Percentiles rank a stretch among this genome's conserved stretches.
phyloP scores from a whole-genome alignment of 1,140 invertebrate genomes.

The Globodera ellingtonae region DNA sequence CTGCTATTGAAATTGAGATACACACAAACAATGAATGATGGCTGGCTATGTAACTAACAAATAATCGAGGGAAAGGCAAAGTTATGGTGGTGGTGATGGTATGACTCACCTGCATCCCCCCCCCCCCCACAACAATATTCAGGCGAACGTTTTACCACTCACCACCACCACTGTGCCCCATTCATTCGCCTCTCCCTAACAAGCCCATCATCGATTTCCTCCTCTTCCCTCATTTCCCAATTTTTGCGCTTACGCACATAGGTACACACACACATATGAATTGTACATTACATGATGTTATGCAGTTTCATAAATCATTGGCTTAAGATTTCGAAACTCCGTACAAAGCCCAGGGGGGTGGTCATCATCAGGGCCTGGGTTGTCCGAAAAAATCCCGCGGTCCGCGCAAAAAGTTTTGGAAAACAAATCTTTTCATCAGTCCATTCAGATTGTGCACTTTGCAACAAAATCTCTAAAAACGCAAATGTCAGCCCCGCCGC shows the following conservation, averaged over 20 bases:
- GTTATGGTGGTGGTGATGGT: neutral
- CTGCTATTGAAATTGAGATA: neutral
- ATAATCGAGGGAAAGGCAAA: no score
- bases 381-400: no score
- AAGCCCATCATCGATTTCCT: neutral
- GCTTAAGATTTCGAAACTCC: no score
- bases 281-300: no score
- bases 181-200: neutral
- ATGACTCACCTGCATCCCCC: slow-evolving; percentile 1
- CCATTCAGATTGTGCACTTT: neutral
- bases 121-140: neutral
- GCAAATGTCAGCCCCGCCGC: slow-evolving; percentile 36
- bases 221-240: neutral
- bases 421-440: neutral
- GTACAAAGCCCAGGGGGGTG: no score
- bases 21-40: no score
- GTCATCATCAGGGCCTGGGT: no score
- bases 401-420: no score
- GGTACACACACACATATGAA: neutral
- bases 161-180: no score
- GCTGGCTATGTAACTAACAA: no score
- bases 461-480: neutral
- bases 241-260: neutral
- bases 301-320: no score
- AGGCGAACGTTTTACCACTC: neutral